A percentile compares a stretch with the other conserved stretches of the same genome.
Evolutionary conservation across 2,888 invertebrate genomes (phyloP).

Genomic region (Hedya salicella): DNA sequence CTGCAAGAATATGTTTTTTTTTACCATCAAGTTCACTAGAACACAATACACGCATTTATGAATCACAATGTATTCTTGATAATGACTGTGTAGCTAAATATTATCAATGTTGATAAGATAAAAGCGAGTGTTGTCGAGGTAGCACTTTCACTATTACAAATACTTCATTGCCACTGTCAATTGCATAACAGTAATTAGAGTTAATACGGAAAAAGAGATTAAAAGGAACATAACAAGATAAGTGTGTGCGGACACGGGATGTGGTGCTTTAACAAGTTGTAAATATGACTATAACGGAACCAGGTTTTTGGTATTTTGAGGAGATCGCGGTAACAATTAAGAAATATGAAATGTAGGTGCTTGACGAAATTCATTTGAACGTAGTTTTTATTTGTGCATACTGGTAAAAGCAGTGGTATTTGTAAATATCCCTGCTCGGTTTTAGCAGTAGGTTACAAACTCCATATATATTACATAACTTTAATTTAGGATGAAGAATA

Average conservation of each 20-base stretch:
- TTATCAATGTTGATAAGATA: conserved; percentile 38
- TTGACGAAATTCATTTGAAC: not conserved
- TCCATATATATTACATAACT: too few species aligned
- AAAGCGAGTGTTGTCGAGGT: conserved; percentile 3
- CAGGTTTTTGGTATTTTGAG: conserved; percentile 1
- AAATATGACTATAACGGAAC: not conserved
- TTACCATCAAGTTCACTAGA: not conserved
- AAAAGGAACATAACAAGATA: conserved; percentile 24
- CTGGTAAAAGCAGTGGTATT: too few species aligned
- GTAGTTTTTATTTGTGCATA: too few species aligned
- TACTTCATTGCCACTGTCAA: conserved; percentile 42
- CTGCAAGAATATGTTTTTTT: not conserved
- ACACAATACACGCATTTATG: conserved; percentile 6
- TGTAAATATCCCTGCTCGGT: too few species aligned
- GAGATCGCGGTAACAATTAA: not conserved
- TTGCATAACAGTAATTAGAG: conserved; percentile 30
- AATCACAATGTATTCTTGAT: conserved; percentile 21
- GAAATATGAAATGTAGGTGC: not conserved
- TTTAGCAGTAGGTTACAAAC: too few species aligned
- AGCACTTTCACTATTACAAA: conserved; percentile 40
- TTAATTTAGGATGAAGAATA: too few species aligned
- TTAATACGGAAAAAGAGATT: conserved; percentile 35
- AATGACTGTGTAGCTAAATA: conserved; percentile 16
- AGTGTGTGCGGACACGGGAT: conserved; percentile 21
- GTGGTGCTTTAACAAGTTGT: conserved; percentile 8